Evolutionary conservation across 2,113 vertebrate genomes (phyloP), one percentile per base, ranked within the genome.

Genomic region (Cyrtonyx montezumae): DNA sequence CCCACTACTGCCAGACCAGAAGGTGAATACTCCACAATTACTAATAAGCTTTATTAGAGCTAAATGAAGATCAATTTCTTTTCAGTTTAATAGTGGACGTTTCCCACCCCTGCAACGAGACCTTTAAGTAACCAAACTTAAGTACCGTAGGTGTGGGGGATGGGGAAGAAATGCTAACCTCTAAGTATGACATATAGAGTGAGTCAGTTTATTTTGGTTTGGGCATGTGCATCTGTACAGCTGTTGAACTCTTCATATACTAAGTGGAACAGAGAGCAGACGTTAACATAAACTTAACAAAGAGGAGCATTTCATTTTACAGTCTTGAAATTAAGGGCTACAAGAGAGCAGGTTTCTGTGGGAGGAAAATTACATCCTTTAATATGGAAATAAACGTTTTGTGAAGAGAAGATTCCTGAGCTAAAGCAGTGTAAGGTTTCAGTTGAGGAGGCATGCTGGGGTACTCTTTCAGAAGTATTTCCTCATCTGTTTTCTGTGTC

Each of bases 1-100:
- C 98, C 99, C 99, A 88, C 98, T 99, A 97, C 98, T 99, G 98
- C 98, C 99, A 95, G 99, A 99, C 98, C 99, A 99, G 98, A 99
- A 99, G 99, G 99, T 99, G 98, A 98, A 98, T 97, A 93, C 94
- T 96, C 79, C 84, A 90, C 93, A 97, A 95, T 97, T 98, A 93
- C 96, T 97, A 97, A 98, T 98, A 96, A 97, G 96, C 96, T 96
- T 96, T 96, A 84, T 97, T 97, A 97, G 91, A 95, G 84, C 79
- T 91, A 95, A 97, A 95, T 93, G 97, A 88, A 90, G 93, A 82
- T 94, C 65, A 95, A 51, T 95, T 87, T 95, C 42, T 95, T 95
- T 95, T 73, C 74, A 32, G 84, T 70, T 61, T 93, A 76, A 67
- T 84, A 82, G 79, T 15, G 90, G 90, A 91, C 70, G 28, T 62